Percentiles rank a stretch among this genome's conserved stretches.
Evolutionary conservation across 2,797 vertebrate genomes (phyloP).

Genomic region (Vultur gryphus): DNA sequence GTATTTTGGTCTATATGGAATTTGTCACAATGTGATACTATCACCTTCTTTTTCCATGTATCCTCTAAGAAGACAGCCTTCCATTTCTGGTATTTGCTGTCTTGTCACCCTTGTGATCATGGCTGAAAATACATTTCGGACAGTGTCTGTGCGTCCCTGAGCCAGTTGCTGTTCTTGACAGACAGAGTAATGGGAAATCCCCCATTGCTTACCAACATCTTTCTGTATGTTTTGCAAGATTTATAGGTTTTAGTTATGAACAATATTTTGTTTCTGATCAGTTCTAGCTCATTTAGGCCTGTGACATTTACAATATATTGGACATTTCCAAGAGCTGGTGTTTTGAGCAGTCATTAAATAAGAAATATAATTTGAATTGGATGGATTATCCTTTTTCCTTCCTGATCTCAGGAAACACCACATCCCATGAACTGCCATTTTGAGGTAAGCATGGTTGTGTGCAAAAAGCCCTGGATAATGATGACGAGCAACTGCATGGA

Average conservation of each 20-base stretch:
- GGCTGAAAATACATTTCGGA: not conserved
- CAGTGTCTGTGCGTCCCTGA: not conserved
- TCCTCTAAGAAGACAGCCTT: not conserved
- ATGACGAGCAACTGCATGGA: accelerated
- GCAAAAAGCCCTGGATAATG: not conserved
- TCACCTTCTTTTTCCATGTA: not conserved
- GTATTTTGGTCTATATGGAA: not conserved
- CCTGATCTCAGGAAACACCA: not conserved
- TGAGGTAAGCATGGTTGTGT: not conserved
- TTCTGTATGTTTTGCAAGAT: not conserved
- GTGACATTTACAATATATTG: not conserved
- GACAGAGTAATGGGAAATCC: not conserved
- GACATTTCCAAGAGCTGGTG: not conserved
- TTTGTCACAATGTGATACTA: not conserved
- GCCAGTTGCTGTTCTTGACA: not conserved
- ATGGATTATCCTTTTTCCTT: not conserved
- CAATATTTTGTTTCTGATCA: not conserved
- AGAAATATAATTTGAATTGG: not conserved
- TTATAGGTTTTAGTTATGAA: not conserved
- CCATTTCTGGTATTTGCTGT: not conserved
- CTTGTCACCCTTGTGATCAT: not conserved
- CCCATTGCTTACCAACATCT: not conserved
- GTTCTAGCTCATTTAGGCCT: not conserved
- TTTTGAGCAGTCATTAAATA: not conserved
- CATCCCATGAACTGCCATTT: not conserved